Evolutionary conservation across 1,140 invertebrate genomes (phyloP).

Genomic region (Epicauta chinensis): DNA sequence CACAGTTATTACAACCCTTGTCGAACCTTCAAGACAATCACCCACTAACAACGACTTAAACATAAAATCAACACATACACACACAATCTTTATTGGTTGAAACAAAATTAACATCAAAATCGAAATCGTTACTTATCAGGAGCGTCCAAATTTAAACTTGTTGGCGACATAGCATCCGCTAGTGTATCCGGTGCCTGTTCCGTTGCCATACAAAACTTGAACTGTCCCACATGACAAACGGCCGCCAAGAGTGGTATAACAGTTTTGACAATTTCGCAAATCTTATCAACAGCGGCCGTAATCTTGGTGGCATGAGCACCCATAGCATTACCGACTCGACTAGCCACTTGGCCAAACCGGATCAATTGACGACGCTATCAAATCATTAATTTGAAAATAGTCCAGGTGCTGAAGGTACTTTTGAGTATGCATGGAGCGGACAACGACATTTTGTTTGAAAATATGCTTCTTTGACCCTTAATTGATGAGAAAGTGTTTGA

Average conservation of each 20-base stretch:
- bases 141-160: constrained; percentile 23
- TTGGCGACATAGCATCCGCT: constrained; percentile 17
- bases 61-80: neutral
- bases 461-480: no score
- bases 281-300: constrained; percentile 35
- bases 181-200: constrained; percentile 31
- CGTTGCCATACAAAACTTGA: constrained; percentile 37
- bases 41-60: no score
- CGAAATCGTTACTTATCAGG: constrained; percentile 9
- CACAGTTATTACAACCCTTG: no score
- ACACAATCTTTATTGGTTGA: no score
- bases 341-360: constrained; percentile 35
- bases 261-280: constrained; percentile 41
- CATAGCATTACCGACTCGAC: constrained; percentile 35
- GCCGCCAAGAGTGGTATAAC: constrained; percentile 39
- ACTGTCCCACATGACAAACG: constrained; percentile 40
- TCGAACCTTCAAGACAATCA: no score
- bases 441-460: no score
- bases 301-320: constrained; percentile 34
- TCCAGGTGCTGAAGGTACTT: no score
- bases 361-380: constrained; percentile 34
- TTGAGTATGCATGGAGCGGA: no score
- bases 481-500: no score
- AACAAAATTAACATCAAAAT: neutral
- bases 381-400: constrained; percentile 26